A percentile compares a stretch with the other conserved stretches of the same genome.
These are phyloP conservation scores for Drosophila birchii DNA, from an alignment of 2,888 invertebrate genomes.

Conservation along the genomic window DNA sequence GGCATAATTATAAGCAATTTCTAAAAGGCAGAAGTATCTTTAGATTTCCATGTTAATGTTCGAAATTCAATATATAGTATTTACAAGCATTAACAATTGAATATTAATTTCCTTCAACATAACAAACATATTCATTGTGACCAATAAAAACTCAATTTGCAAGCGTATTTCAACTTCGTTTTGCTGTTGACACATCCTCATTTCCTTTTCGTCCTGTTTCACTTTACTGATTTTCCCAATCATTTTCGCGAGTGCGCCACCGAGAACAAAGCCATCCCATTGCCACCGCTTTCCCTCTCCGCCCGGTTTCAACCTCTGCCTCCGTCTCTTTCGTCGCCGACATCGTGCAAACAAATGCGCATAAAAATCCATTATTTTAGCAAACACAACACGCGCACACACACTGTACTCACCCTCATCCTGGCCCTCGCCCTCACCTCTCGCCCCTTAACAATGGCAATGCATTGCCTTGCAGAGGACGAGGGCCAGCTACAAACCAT, in stretches of 20 bases:
- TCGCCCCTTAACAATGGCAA: constrained; percentile 31
- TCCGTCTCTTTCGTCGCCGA: constrained; percentile 37
- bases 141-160: neutral
- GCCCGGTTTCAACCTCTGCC: constrained; percentile 6
- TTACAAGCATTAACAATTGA: too few relatives aligned
- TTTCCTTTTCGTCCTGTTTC: constrained; percentile 37
- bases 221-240: constrained; percentile 57
- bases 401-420: neutral
- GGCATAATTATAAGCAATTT: too few relatives aligned
- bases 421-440: neutral
- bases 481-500: constrained; percentile 40
- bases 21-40: too few relatives aligned
- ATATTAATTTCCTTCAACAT: too few relatives aligned
- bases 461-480: constrained; percentile 28
- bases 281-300: neutral
- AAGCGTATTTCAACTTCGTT: constrained; percentile 7
- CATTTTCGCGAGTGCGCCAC: constrained; percentile 48
- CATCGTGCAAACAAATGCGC: constrained; percentile 63
- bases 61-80: too few relatives aligned
- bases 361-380: constrained; percentile 73
- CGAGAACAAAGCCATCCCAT: constrained; percentile 50
- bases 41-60: too few relatives aligned
- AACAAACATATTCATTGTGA: neutral
- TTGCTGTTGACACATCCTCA: neutral
- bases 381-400: constrained; percentile 55